Base-by-base conservation (phyloP, 2,888 invertebrate genomes). In the Tenthredo livida region DNA sequence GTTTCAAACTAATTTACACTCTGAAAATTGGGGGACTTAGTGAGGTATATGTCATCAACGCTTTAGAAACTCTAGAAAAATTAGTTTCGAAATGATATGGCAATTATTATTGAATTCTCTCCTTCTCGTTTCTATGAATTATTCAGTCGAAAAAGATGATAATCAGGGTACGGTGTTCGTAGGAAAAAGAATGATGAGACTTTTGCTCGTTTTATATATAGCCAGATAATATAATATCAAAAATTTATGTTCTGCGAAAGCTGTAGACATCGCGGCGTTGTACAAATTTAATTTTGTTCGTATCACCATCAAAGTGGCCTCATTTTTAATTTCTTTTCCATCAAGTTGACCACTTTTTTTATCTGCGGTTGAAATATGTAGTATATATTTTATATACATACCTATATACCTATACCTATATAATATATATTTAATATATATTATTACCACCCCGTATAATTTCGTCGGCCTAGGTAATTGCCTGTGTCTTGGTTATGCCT, bases 391-490 rank as follows among this genome's bases (percentile, higher is more conserved):
- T 21, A 21, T 29, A 65, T 29, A 3, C 33, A 17, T 25, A 29
- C 0, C 0, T 29, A 29, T 29, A 29, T 29, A 29, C 1, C 10
- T n/a, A 40, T 37, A 73, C 15, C 17, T 43, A 73, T 29, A 40
- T n/a, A n/a, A n/a, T n/a, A n/a, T n/a, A n/a, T n/a, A n/a, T n/a
- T n/a, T n/a, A n/a, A n/a, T 12, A 43, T 77, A 29, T 77, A 54
- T n/a, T 33, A 12, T 25, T 50, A 43, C 29, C 77, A 17, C n/a
- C 50, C 29, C 15, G 77, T n/a, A 54, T 77, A 80, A 80, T 80
- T 61, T 80, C 37, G 58, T 58, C 37, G 37, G 61, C 80, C 61
- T 61, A 21, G 61, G 77, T 77, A 77, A 77, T 77, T 77, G 77
- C 50, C 33, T 50, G 77, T 50, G 54, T n/a, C 29, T 77, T 29